phyloP scores from a whole-genome alignment of 2,113 vertebrate species.

The Lagopus leucura region DNA sequence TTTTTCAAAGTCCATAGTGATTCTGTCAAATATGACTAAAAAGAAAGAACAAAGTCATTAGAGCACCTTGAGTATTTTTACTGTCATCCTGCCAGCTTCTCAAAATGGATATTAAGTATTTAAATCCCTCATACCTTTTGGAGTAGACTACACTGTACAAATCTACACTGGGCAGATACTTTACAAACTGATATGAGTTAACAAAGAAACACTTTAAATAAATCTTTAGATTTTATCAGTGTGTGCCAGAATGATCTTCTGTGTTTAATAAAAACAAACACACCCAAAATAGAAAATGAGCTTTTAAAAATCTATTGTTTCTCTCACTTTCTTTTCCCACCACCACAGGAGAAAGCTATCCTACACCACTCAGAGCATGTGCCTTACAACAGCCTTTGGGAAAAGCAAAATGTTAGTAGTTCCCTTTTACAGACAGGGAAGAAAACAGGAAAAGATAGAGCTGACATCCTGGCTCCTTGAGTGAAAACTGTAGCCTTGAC shows the following conservation, averaged over 20 bases:
- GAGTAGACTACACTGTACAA: neutral
- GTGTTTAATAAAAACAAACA: constrained; percentile 8
- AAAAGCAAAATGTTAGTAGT: neutral
- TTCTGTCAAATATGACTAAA: neutral
- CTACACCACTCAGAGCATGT: neutral
- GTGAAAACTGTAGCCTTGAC: neutral
- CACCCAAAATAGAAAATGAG: neutral
- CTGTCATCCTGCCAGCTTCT: neutral
- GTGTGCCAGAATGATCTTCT: neutral
- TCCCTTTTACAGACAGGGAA: neutral
- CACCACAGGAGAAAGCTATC: neutral
- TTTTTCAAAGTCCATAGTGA: constrained; percentile 1
- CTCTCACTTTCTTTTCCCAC: neutral
- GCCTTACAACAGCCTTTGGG: neutral
- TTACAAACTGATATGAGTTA: neutral
- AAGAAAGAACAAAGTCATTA: neutral
- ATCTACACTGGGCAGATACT: accelerated
- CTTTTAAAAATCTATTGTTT: neutral
- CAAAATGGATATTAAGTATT: neutral
- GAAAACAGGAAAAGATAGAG: neutral
- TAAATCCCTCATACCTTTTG: neutral
- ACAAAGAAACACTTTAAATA: neutral
- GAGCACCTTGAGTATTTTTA: neutral
- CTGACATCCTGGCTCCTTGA: neutral
- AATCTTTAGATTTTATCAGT: neutral